Evolutionary conservation across 2,113 vertebrate genomes (phyloP), one percentile per base, ranked within the genome.

Genomic region (Pangasianodon gigas): DNA sequence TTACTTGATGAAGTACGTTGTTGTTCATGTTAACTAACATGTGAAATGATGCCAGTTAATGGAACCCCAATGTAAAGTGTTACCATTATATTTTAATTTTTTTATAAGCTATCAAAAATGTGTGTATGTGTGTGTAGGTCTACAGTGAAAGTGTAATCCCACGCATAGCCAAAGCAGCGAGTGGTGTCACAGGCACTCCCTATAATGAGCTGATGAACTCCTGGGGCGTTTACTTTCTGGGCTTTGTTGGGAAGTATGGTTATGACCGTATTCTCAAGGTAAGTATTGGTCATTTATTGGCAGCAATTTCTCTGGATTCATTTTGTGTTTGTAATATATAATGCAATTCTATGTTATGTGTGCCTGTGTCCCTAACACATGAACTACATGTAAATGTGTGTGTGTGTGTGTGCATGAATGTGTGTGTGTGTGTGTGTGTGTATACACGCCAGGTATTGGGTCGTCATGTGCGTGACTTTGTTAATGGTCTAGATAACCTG

Each of bases 131-230:
- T 89, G 48, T 92, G 85, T 89, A 96, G 95, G 95, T 96, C 65
- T 96, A 96, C 88, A 95, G 94, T 82, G 95, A 95, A 90, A 96
- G 93, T 90, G 95, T 96, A 60, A 96, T 96, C 91, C 95, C 95
- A 4, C 92, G 94, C 11, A 96, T 96, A 51, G 93, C 95, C 46
- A 96, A 96, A 92, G 96, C 96, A 88, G 96, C 95, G 88, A 96
- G 95, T 24, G 94, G 94, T 58, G 95, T 95, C 89, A 96, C 95
- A 75, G 95, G 95, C 24, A 96, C 95, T 0, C 96, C 96, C 37
- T 96, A 96, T 89, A 96, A 95, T 90, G 95, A 96, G 91, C 93
- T 96, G 92, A 96, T 96, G 96, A 96, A 96, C 93, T 96, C 96
- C 80, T 96, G 96, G 95, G 96, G 96, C 0, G 95, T 96, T 81